Base-by-base conservation (phyloP, 2,888 invertebrate species). In the Platycheirus albimanus region DNA sequence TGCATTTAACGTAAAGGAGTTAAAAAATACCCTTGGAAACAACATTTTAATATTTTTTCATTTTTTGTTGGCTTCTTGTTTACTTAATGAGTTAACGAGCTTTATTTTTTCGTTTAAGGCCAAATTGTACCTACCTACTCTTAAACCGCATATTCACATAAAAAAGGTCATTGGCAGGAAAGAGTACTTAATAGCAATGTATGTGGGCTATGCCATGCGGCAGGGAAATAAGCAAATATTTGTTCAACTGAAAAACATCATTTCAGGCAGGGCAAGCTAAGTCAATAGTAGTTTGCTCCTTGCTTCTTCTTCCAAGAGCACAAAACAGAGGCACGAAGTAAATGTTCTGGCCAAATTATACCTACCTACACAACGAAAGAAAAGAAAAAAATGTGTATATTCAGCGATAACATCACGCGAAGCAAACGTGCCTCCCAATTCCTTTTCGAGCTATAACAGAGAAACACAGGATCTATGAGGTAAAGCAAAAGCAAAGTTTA, bases 361-460 rank as follows among this genome's bases (percentile, higher is more conserved):
- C 13, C 54, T 15, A 7, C 8, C 7, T 33, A 33, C 7, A 38
- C 17, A 63, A 47, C 33, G 11, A 58, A 38, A 24, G 1, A 54
- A 36, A 69, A 36, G 24, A 8, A 20, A 33, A 33, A n/a, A 47
- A 10, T 11, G 13, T 17, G 38, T 33, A 33, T 28, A 56, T 33
- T 81, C 72, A 77, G 77, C 69, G 78, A 72, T 69, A 78, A 69
- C 72, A 83, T 78, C 83, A 83, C 77, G 72, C 69, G 69, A 74
- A 83, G 78, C 69, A 83, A 74, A 78, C 77, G 78, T 83, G 83
- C 78, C 78, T 77, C 67, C 64, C 61, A 70, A 67, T 54, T 83
- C 51, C 63, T 78, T 72, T 72, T 56, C 30, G 24, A 67, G 83
- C 72, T 78, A 74, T 58, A 28, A 45, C 20, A 67, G 38, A 24